Base-by-base conservation (phyloP, 2,797 vertebrate species). In the Aplochiton taeniatus region DNA sequence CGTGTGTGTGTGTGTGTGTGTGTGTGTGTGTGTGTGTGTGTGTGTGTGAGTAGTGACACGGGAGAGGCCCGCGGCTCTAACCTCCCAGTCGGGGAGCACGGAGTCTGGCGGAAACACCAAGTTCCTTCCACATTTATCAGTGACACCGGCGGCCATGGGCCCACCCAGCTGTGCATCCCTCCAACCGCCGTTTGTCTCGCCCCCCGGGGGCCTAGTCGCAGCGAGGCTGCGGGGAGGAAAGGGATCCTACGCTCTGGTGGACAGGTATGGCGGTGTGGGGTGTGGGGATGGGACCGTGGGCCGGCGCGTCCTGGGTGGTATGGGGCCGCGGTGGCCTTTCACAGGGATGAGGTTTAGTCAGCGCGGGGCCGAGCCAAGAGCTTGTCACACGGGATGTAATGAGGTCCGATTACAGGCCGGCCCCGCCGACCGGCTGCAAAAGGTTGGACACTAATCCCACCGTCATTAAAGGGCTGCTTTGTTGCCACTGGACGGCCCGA, bases 351-450 rank as follows among this genome's bases (percentile, higher is more conserved):
- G 59, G 56, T 58, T 72, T 45, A 58, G 49, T 67, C 49, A 48
- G 56, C 18, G 54, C 45, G 18, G 45, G 46, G 46, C n/a, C 45
- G 46, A 84, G 69, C 65, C 77, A 76, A 77, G 84, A 89, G 87
- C 88, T 88, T 89, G 88, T 92, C 87, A 84, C 82, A 82, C 69
- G 88, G 83, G 89, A 90, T 93, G 91, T 93, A 92, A 93, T 92
- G 91, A 91, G 91, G 90, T 93, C 90, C 91, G 90, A 92, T 94
- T 94, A 93, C 91, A 91, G 90, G 83, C 3, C 90, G 77, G 85
- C 87, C 86, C 85, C 76, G 78, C 83, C 87, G 82, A 88, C 81
- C 85, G 89, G 83, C 90, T 89, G 88, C 83, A 89, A 89, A 88
- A 90, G 88, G 88, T 88, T 89, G 88, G 83, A 85, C 81, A 79